Evolutionary conservation across 1,140 invertebrate species (phyloP).

Genomic region (honey bee (Apis mellifera)): Amel_HAv3.1 CM009938.2:6507001-6507500

Average conservation of each 20-base stretch:
- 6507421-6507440: neutral
- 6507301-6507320: constrained; percentile 55
- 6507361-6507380: constrained; percentile 13
- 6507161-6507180: constrained; percentile 20
- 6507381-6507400: neutral
- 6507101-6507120: constrained; percentile 49
- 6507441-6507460: neutral
- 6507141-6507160: constrained; percentile 14
- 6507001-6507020: constrained; percentile 97
- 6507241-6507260: constrained; percentile 16
- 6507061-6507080: constrained; percentile 94
- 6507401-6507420: constrained; percentile 8
- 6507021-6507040: constrained; percentile 92
- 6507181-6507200: constrained; percentile 4
- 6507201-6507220: neutral
- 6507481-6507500: neutral
- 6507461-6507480: neutral
- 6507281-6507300: constrained; percentile 55
- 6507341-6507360: neutral
- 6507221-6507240: constrained; percentile 12
- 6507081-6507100: constrained; percentile 55
- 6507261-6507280: constrained; percentile 65
- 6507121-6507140: constrained; percentile 1
- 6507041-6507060: constrained; percentile 92
- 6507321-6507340: neutral